Evolutionary conservation across 2,113 vertebrate species (phyloP).

Genomic region (Myotis yumanensis): DNA sequence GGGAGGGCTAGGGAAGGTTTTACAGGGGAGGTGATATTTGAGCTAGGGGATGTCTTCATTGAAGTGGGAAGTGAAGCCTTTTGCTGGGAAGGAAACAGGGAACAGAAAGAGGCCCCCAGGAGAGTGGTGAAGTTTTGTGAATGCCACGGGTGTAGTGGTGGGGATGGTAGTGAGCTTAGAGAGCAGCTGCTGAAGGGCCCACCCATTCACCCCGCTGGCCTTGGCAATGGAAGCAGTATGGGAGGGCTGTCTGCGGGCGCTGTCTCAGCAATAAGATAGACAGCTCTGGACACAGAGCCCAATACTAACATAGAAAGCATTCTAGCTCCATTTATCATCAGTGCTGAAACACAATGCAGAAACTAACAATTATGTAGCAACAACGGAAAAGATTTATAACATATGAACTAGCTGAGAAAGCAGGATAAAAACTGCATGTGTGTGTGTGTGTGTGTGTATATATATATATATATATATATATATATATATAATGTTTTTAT

Average conservation of each 20-base stretch:
- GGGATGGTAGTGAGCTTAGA: background rate
- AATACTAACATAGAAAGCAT: background rate
- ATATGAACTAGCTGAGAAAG: background rate
- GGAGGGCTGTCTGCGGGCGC: background rate
- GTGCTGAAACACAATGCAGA: background rate
- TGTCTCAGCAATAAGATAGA: background rate
- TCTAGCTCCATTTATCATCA: background rate
- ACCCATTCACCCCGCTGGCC: background rate
- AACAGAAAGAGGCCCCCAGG: constrained; percentile 56
- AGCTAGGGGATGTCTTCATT: background rate
- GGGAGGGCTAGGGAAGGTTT: background rate
- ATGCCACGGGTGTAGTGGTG: background rate
- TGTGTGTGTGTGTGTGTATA: background rate
- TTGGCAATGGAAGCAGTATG: background rate
- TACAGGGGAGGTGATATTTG: background rate
- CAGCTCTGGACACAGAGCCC: background rate
- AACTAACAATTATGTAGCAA: background rate
- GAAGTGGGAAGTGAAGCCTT: constrained; percentile 61
- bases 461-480: too few relatives aligned
- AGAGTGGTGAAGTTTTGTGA: background rate
- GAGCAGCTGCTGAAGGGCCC: background rate
- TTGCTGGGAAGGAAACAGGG: constrained; percentile 43
- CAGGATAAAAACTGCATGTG: background rate
- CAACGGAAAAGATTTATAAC: background rate
- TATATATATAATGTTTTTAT: too few relatives aligned